Evolutionary conservation across 2,888 invertebrate genomes (phyloP), one percentile per base, ranked within the genome.

Genomic region (Amitus sp.): DNA sequence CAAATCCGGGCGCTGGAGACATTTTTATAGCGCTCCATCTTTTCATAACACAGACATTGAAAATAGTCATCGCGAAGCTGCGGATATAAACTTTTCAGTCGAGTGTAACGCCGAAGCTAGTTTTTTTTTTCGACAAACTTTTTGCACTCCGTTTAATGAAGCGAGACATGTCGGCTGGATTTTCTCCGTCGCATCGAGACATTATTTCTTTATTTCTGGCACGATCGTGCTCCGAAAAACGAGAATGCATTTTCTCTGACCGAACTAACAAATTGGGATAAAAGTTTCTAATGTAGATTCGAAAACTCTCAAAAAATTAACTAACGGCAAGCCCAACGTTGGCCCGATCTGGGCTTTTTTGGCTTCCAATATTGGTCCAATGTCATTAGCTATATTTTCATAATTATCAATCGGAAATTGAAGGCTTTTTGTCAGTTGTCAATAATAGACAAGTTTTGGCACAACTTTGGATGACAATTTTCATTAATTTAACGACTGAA

Each of bases 11-110:
- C 42, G 34, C 43, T 43, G 27, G 33, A 13, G 30, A 43, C 51
- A 43, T 51, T 34, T 43, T 43, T 43, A 40, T 42, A 28, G 27
- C 33, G 23, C 34, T 51, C 28, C 43, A 43, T 42, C 28, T 30
- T 51, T 51, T 34, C 43, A 51, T 51, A 43, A 51, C 30, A 43
- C 13, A 33, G 17, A 28, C 43, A 51, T 43, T 51, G 33, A 51
- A 51, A 45, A 13, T 34, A 20, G 43, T 51, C 18, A 42, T 13
- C 28, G 28, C 19, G 30, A 3, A 50, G 3, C 20, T 13, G 9
- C 28, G 18, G 37, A 39, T 47, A 34, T 33, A 34, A 34, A 47
- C 47, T 33, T 39, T 48, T 48, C 46, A 46, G 9, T 13, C 5
- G 15, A 46, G 30, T 28, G n/a, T 46, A 46, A 30, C 30, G 27